Conservation (phyloP, 2,113 vertebrate species). For the Gobiocypris rarus region DNA sequence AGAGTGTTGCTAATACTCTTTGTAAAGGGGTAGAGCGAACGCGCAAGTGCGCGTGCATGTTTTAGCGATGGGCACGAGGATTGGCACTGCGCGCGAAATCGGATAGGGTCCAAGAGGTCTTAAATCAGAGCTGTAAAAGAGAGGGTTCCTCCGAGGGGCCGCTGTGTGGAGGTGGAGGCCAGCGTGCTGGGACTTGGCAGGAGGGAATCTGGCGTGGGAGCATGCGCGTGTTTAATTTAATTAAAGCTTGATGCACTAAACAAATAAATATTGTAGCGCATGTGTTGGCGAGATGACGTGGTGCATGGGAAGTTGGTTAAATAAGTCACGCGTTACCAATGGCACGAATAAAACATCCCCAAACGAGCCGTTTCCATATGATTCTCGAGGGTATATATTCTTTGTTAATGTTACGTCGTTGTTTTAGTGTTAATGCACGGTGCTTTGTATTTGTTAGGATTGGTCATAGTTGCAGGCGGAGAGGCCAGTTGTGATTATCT, state of each 20-base stretch:
- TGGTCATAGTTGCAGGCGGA: not conserved
- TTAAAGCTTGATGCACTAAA: slow-evolving; percentile 31
- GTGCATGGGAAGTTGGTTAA: slow-evolving; percentile 4
- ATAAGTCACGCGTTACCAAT: not conserved
- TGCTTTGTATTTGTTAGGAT: not conserved
- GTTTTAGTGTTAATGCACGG: not conserved
- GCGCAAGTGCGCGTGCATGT: slow-evolving; percentile 33
- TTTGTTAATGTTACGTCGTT: not conserved
- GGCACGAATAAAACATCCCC: not conserved
- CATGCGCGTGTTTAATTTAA: slow-evolving; percentile 35
- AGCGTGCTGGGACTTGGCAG: slow-evolving; percentile 30
- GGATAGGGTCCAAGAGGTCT: slow-evolving; percentile 32
- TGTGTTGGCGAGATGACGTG: slow-evolving; percentile 29
- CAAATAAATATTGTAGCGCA: slow-evolving; percentile 23
- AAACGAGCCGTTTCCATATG: not conserved
- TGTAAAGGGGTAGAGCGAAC: not conserved
- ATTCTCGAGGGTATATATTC: not conserved
- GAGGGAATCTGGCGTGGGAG: slow-evolving; percentile 31
- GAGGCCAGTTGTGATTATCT: not conserved
- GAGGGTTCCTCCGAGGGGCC: slow-evolving; percentile 29
- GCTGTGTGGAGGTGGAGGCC: slow-evolving; percentile 33
- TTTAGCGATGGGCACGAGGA: slow-evolving; percentile 27
- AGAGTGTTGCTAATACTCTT: not conserved
- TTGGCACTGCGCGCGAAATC: slow-evolving; percentile 44
- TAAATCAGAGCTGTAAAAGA: slow-evolving; percentile 24